A percentile compares a stretch with the other conserved stretches of the same genome.
These are phyloP conservation scores for Montipora capricornis DNA, from an alignment of 64 coral and sea anemone species.

Conservation along the genomic window DNA sequence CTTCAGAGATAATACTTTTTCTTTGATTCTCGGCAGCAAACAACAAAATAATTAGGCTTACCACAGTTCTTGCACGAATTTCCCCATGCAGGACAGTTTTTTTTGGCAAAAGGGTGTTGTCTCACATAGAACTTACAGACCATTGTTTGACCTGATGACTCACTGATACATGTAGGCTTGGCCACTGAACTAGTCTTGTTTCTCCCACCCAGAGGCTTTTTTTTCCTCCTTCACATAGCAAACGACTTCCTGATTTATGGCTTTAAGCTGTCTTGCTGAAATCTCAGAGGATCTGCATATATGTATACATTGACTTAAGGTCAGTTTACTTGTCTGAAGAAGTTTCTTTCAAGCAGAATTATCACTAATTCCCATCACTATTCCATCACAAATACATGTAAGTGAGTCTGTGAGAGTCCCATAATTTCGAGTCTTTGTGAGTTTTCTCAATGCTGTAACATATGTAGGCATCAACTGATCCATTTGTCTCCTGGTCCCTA, in stretches of 20 bases:
- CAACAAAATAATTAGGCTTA: background rate
- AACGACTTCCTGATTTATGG: slow-evolving; percentile 6
- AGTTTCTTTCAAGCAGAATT: slow-evolving; percentile 56
- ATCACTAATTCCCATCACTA: slow-evolving; percentile 59
- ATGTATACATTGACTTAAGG: slow-evolving; percentile 36
- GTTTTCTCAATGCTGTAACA: slow-evolving; percentile 28
- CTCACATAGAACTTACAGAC: slow-evolving; percentile 4
- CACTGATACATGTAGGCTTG: background rate
- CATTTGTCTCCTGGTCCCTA: slow-evolving; percentile 33
- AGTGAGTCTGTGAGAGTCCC: slow-evolving; percentile 11
- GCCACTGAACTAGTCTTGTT: background rate
- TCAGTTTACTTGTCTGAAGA: slow-evolving; percentile 36
- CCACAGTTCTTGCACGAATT: background rate
- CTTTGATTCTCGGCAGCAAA: background rate
- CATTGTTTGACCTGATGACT: background rate
- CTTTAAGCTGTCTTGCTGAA: slow-evolving; percentile 16
- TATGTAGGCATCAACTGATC: slow-evolving; percentile 34
- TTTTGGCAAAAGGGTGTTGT: background rate
- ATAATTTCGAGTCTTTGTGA: slow-evolving; percentile 66
- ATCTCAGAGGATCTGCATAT: slow-evolving; percentile 33
- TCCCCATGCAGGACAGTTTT: slow-evolving; percentile 27
- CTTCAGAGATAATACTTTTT: background rate
- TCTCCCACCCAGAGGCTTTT: background rate
- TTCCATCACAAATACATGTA: slow-evolving; percentile 21
- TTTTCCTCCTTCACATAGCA: slow-evolving; percentile 11